phyloP scores from a whole-genome alignment of 2,797 vertebrate genomes.

The Taenioides sp. region DNA sequence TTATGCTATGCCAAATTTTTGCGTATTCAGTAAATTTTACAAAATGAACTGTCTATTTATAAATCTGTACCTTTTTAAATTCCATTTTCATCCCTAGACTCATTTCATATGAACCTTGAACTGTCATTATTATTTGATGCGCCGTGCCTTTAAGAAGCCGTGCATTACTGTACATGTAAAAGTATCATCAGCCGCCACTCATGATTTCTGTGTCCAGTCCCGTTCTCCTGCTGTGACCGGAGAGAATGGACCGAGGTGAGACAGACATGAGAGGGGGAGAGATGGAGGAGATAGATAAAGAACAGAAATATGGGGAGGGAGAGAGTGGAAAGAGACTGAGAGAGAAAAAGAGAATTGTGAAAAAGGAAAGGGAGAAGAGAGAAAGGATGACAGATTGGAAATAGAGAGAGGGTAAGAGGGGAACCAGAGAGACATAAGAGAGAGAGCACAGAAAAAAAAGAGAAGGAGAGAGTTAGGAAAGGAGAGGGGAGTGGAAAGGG shows the following conservation, averaged over 20 bases:
- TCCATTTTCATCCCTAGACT: too few relatives aligned
- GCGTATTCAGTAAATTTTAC: too few relatives aligned
- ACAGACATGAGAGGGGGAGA: background rate
- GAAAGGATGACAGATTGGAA: too few relatives aligned
- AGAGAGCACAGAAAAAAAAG: background rate
- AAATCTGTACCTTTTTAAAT: too few relatives aligned
- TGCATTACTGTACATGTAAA: constrained; percentile 41
- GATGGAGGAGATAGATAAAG: background rate
- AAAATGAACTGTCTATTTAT: too few relatives aligned
- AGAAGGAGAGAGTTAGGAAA: too few relatives aligned
- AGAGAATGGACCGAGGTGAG: background rate
- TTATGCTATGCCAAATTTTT: too few relatives aligned
- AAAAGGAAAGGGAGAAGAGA: too few relatives aligned
- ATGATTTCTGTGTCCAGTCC: background rate
- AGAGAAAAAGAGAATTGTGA: background rate
- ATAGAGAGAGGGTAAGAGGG: background rate
- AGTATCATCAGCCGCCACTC: constrained; percentile 54
- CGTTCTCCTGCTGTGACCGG: constrained; percentile 40
- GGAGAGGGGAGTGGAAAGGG: too few relatives aligned
- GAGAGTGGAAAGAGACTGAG: background rate
- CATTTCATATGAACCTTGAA: background rate
- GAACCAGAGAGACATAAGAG: background rate
- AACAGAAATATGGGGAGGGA: background rate
- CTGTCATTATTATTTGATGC: background rate
- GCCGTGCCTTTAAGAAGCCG: background rate